A percentile compares a stretch with the other conserved stretches of the same genome.
Evolutionary conservation across 1,140 invertebrate genomes (phyloP).

Genomic region (Saccostrea cuccullata): DNA sequence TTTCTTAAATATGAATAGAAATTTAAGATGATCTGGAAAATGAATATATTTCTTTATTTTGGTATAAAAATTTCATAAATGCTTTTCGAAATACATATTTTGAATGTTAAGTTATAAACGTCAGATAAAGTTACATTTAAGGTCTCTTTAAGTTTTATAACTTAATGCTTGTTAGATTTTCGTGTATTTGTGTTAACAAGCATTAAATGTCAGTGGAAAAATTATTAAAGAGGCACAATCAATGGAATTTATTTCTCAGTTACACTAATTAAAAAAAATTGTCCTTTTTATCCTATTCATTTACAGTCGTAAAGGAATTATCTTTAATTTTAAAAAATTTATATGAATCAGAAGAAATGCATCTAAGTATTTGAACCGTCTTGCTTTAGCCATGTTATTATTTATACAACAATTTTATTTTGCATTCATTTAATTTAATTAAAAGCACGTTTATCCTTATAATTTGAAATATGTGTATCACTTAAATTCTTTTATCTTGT

Average conservation of each 20-base stretch:
- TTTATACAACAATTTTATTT: not conserved
- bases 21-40: not conserved
- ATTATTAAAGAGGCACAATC: not conserved
- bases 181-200: not conserved
- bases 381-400: not conserved
- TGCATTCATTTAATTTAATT: not conserved
- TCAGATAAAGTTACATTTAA: not conserved
- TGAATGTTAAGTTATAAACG: not conserved
- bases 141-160: not conserved
- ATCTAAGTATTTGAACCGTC: not conserved
- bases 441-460: not conserved
- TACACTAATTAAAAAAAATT: not conserved
- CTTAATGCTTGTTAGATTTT: not conserved
- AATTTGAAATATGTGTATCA: no score
- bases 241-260: not conserved
- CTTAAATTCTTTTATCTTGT: not conserved
- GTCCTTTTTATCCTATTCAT: no score
- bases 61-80: not conserved
- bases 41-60: not conserved
- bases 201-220: not conserved
- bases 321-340: no score
- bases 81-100: not conserved
- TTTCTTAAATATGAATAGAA: conserved; percentile 26
- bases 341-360: no score
- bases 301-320: no score